phyloP scores from a whole-genome alignment of 2,113 vertebrate genomes.

The Polypterus bichir region DNA sequence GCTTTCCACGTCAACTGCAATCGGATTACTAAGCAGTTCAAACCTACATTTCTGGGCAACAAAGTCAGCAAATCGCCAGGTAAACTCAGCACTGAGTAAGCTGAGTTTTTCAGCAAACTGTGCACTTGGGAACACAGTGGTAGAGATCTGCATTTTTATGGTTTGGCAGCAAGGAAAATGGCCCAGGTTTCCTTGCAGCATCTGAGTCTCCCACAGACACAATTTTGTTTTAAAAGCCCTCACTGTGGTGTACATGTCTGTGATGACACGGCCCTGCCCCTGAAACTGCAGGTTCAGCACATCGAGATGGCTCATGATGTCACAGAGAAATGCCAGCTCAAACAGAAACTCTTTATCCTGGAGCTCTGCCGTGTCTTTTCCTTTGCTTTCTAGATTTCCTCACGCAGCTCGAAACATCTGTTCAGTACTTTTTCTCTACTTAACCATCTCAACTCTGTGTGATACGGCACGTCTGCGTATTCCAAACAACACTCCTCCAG shows the following conservation, averaged over 20 bases:
- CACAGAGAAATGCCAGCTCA: conserved; percentile 21
- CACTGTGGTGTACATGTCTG: conserved; percentile 7
- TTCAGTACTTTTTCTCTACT: conserved; percentile 16
- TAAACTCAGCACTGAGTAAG: too few relatives aligned
- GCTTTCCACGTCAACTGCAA: too few relatives aligned
- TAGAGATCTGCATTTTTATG: too few relatives aligned
- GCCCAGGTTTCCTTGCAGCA: too few relatives aligned
- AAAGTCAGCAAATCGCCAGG: too few relatives aligned
- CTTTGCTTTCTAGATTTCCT: conserved; percentile 22
- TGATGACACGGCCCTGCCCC: conserved; percentile 1
- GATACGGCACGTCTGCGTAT: conserved; percentile 15
- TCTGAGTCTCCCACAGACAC: too few relatives aligned
- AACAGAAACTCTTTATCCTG: conserved; percentile 18
- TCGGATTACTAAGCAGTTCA: too few relatives aligned
- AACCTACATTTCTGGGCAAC: too few relatives aligned
- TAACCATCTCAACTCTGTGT: conserved; percentile 17
- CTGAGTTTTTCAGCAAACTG: too few relatives aligned
- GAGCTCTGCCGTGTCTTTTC: conserved; percentile 18
- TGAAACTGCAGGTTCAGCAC: conserved; percentile 1
- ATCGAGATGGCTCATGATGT: conserved; percentile 16
- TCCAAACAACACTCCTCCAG: conserved; percentile 6
- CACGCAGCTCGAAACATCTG: conserved; percentile 15
- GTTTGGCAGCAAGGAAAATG: too few relatives aligned
- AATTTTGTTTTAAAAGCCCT: too few relatives aligned
- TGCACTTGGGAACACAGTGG: too few relatives aligned